Evolutionary conservation across 37 sponge, comb jelly and placozoan genomes (phyloP), one percentile per base, ranked within the genome.

Genomic region (Halichondria panicea): DNA sequence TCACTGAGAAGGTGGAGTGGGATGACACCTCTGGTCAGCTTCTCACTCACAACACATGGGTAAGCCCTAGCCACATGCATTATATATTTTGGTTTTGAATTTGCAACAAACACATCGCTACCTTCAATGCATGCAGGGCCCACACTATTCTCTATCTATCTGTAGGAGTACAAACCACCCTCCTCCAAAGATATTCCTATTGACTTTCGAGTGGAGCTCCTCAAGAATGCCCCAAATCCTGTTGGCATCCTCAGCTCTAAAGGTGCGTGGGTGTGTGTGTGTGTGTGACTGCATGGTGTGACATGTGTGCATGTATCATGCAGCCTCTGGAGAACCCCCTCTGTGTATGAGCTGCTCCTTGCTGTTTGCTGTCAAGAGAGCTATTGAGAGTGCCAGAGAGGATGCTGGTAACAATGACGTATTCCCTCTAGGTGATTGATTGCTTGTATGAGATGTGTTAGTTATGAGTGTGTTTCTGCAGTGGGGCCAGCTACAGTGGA

Each of bases 401-500:
- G 87, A 87, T 21, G 24, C 34, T 54, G 63, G 63, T 4, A 63
- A 63, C 30, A 19, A 34, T 63, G 63, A 63, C 1, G 30, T 63
- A 2, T 63, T 63, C 31, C 52, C 52, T 18, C 52, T 48, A 18
- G 52, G 52, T 48, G 52, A 48, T 48, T 48, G 52, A 48, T 48
- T 15, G 15, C 11, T 48, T 18, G 11, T 48, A 48, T 48, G 11
- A 48, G 15, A 11, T 48, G 15, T 11, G 11, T 18, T 48, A 48
- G 15, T 48, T 63, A 35, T 34, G 7, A 34, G 63, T 63, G 22
- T 59, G 19, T 35, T 63, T 19, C 0, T 63, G 33, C 65, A 90
- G 91, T 64, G 81, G 91, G 82, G 44, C 91, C 91, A 35, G 91
- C 91, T 33, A 90, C 91, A n/a, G 82, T 81, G 71, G 91, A 90